A percentile compares a stretch with the other conserved stretches of the same genome.
Evolutionary conservation across 1,140 invertebrate genomes (phyloP).

Genomic region (Bicyclus anynana): DNA sequence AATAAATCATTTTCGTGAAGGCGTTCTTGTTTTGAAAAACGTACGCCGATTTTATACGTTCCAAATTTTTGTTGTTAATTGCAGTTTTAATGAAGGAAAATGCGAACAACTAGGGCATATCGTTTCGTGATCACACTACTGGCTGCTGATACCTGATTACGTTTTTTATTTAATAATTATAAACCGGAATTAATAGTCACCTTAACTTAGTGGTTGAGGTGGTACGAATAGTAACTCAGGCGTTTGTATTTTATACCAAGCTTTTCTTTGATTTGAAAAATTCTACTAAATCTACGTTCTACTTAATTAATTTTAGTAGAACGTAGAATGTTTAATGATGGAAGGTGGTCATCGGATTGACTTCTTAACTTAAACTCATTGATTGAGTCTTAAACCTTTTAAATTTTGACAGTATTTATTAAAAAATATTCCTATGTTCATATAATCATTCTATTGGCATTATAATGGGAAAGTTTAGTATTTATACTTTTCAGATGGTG

Average conservation of each 20-base stretch:
- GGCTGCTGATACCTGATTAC: background rate
- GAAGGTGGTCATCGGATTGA: too few species aligned
- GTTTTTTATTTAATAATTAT: constrained; percentile 5
- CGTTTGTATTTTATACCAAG: background rate
- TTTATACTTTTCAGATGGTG: too few species aligned
- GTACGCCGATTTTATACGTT: background rate
- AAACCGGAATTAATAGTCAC: background rate
- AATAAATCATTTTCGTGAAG: constrained; percentile 2
- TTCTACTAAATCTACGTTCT: too few species aligned
- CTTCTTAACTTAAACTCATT: too few species aligned
- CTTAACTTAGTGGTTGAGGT: background rate
- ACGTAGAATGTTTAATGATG: too few species aligned
- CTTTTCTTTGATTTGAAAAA: too few species aligned
- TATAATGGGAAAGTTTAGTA: too few species aligned
- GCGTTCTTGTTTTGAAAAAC: constrained; percentile 2
- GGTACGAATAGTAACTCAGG: background rate
- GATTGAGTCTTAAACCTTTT: too few species aligned
- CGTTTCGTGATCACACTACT: constrained; percentile 11
- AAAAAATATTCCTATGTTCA: too few species aligned
- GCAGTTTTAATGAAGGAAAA: constrained; percentile 10
- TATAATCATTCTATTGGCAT: too few species aligned
- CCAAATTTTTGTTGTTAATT: constrained; percentile 5
- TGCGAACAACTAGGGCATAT: constrained; percentile 13
- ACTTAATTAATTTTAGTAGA: too few species aligned
- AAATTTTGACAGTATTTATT: too few species aligned